Base-by-base conservation (phyloP, 2,797 vertebrate species). In the Pseudomugil tenellus region DNA sequence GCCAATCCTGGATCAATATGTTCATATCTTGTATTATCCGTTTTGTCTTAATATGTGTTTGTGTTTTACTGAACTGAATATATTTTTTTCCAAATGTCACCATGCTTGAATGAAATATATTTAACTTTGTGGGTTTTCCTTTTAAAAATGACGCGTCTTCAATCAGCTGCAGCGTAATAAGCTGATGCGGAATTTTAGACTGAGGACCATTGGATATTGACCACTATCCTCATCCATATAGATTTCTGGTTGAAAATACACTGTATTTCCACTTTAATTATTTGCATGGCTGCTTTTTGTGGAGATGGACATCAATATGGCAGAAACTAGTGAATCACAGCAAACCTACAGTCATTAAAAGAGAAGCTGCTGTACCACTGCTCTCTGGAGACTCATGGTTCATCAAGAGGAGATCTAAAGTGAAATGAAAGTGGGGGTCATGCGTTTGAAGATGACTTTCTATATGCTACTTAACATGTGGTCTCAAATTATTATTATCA, bases 231-330 rank as follows among this genome's bases (percentile, higher is more conserved):
- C 85, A 62, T 85, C 72, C 74, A 26, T 25, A 90, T 88, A 81
- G 89, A 92, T 90, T 90, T 80, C 86, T 72, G 73, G 58, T 88
- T 72, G 87, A 79, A 85, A 74, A 72, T 80, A 64, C 81, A 34
- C 64, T 70, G 82, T 76, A 84, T 89, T 86, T 84, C 74, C 80
- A 69, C 80, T 87, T 90, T 88, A 91, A 92, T 92, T 92, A 92
- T 86, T 88, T 85, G 89, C 86, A 85, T 90, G 89, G 88, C 72
- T 85, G 90, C 79, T 76, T 89, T 85, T 79, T 65, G 77, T 72
- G 56, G 64, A 78, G 83, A 83, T 60, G 77, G 65, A 69, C 77
- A 54, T 91, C 87, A 79, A 89, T 89, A 85, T 77, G 31, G 51
- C 25, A 28, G 83, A 64, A 83, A 77, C 55, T 12, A 59, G 73